These are phyloP conservation scores for Elanus axillaris DNA, from an alignment of 2,113 vertebrate species.

Conservation along the genomic window DNA sequence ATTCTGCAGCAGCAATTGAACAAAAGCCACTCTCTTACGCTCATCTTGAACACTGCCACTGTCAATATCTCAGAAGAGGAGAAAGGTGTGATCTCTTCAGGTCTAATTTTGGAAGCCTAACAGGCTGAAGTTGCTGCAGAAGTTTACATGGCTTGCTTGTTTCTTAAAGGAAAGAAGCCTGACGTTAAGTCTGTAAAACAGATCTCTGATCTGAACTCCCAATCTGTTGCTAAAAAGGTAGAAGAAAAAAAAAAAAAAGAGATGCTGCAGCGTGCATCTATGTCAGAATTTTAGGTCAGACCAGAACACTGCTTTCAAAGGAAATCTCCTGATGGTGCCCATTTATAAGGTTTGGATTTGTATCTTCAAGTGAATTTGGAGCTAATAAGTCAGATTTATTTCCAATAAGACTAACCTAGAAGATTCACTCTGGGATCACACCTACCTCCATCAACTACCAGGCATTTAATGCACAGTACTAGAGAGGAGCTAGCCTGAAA, in stretches of 20 bases:
- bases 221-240: not conserved
- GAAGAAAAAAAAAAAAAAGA: not conserved
- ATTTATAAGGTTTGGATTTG: not conserved
- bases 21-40: not conserved
- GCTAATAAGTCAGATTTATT: not conserved
- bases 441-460: not conserved
- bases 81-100: not conserved
- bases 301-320: not conserved
- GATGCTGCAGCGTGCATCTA: not conserved
- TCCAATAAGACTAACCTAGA: not conserved
- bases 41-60: not conserved
- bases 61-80: not conserved
- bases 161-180: not conserved
- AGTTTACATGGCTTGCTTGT: not conserved
- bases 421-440: not conserved
- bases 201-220: not conserved
- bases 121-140: not conserved
- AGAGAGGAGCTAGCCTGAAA: not conserved
- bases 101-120: not conserved
- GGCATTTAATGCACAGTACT: not conserved
- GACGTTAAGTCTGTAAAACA: not conserved
- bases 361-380: not conserved
- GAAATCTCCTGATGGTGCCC: not conserved
- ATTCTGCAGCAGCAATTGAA: not conserved
- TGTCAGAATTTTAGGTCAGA: not conserved